Evolutionary conservation across 2,113 vertebrate species (phyloP).

Genomic region (Halichoeres trimaculatus): DNA sequence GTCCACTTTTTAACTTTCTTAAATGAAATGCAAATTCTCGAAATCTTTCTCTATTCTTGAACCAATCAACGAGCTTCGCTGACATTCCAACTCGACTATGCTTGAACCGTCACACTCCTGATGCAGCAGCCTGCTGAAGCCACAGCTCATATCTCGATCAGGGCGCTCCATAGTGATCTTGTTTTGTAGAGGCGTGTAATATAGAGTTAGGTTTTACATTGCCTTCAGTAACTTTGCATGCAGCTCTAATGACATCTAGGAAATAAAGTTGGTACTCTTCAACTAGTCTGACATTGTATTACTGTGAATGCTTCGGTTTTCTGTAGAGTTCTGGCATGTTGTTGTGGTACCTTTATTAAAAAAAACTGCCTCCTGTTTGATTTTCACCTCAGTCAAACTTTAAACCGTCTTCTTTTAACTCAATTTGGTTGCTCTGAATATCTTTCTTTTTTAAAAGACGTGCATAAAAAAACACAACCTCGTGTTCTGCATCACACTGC

Average conservation of each 20-base stretch:
- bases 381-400: conserved; percentile 60
- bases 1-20: not conserved
- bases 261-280: conserved; percentile 38
- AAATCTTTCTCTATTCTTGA: too few relatives aligned
- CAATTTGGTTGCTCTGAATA: not conserved
- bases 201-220: conserved; percentile 7
- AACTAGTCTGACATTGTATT: conserved; percentile 37
- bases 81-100: not conserved
- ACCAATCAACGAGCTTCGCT: not conserved
- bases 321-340: conserved; percentile 54
- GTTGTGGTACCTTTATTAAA: conserved; percentile 54
- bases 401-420: not conserved
- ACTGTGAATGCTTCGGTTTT: conserved; percentile 69
- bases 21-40: not conserved
- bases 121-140: conserved; percentile 57
- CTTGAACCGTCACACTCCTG: not conserved
- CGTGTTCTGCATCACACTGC: not conserved
- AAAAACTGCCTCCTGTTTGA: conserved; percentile 20
- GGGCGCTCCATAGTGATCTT: conserved; percentile 24
- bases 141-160: not conserved
- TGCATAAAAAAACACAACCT: not conserved
- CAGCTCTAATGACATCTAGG: conserved; percentile 30
- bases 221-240: conserved; percentile 59
- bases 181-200: conserved; percentile 22
- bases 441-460: not conserved